Evolutionary conservation across 2,888 invertebrate genomes (phyloP), one percentile per base, ranked within the genome.

Genomic region (Nomada flava): DNA sequence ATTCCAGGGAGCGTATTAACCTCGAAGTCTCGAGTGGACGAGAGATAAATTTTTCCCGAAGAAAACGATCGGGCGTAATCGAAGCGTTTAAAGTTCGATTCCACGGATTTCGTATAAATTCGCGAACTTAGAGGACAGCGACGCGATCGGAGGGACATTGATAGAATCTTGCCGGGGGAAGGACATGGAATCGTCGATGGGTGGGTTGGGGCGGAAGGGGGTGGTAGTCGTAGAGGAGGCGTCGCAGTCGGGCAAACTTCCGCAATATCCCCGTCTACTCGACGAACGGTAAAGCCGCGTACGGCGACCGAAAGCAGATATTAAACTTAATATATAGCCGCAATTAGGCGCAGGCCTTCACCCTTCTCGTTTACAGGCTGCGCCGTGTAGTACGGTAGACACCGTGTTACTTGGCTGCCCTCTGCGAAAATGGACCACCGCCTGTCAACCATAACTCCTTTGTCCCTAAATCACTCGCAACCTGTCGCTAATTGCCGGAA

Each of bases 301-400:
- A 86, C 88, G 86, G 86, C 90, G 86, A 88, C 88, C 88, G 77
- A 90, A 89, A 89, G 87, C 89, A 90, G 90, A 88, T 92, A 92
- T 92, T 91, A 93, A 93, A 93, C 91, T 92, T 91, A 91, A 92
- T 92, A 92, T 93, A 93, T 90, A 90, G 90, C 90, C 84, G 92
- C 92, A 93, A 93, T 93, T 92, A 93, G 92, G 86, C 89, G 88
- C 93, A 91, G 91, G 89, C 91, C 87, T 87, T 77, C 79, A 83
- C 87, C 85, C 85, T 85, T 57, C 71, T 76, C 81, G 79, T 75
- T 83, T 60, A 64, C 83, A 76, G 73, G 63, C 73, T 64, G 52
- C 62, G 64, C 59, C 59, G 15, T 29, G 69, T 59, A 26, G 71
- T 70, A 60, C 60, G 59, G 64, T 50, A 18, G 9, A 7, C 78